phyloP scores from a whole-genome alignment of 2,113 vertebrate genomes.

The Cardinalis cardinalis region DNA sequence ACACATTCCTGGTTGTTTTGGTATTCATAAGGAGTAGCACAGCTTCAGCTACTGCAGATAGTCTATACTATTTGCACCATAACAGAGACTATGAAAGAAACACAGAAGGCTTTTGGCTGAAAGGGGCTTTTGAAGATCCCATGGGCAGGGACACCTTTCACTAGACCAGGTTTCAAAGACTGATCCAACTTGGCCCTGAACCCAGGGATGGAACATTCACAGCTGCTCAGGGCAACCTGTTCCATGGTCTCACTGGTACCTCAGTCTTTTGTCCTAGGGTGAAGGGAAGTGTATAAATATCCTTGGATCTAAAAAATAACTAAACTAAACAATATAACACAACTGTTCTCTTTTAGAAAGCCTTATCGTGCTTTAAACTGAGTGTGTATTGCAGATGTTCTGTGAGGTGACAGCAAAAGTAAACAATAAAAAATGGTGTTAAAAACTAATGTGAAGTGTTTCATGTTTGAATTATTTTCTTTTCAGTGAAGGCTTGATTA shows the following conservation, averaged over 20 bases:
- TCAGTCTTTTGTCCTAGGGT: background rate
- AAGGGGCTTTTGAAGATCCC: background rate
- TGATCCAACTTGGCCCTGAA: accelerated
- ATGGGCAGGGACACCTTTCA: background rate
- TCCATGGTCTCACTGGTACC: background rate
- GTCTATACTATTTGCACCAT: background rate
- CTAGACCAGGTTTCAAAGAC: background rate
- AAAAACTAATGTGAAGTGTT: background rate
- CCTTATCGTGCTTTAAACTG: background rate
- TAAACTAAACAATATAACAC: background rate
- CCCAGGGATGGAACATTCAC: accelerated
- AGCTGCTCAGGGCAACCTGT: background rate
- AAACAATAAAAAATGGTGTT: background rate
- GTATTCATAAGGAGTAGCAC: background rate
- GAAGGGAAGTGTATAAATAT: background rate
- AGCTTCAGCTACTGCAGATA: background rate
- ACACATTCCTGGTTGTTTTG: accelerated
- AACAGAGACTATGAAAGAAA: background rate
- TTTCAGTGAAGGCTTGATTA: background rate
- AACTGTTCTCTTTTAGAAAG: background rate
- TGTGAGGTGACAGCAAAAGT: background rate
- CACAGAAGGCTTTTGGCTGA: background rate
- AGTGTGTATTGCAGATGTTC: background rate
- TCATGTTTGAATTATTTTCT: background rate
- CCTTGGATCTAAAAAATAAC: background rate